Evolutionary conservation across 1,140 invertebrate genomes (phyloP), one percentile per base, ranked within the genome.

Genomic region (Drosophila ficusphila): DNA sequence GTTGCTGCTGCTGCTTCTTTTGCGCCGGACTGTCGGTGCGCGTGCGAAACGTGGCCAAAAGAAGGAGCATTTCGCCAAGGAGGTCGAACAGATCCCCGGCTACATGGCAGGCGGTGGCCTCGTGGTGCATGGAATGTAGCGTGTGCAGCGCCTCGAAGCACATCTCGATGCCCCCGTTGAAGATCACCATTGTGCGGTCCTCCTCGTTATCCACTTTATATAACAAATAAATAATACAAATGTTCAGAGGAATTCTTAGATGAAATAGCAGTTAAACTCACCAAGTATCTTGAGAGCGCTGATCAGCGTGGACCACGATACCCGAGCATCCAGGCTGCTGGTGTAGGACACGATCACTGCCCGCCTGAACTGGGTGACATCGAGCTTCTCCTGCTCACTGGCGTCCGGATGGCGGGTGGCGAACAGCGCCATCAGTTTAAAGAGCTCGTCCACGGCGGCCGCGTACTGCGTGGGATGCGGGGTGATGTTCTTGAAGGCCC

Each of bases 401-500:
- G 94, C 94, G 89, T 97, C 96, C 3, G 94, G 93, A 91, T 96
- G 94, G 65, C 95, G 94, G 4, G 94, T 93, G 2, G 96, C 95
- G 92, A 98, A 96, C 11, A 97, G 91, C 76, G 95, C 94, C 96
- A 98, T 97, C 71, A 98, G 91, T 91, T 96, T 96, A 71, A 98
- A 97, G 36, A 99, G 90, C 92, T 98, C 97, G 64, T 98, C 97
- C 4, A 98, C 97, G 34, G 97, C 97, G 16, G 94, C 94, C 33
- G 96, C 95, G 92, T 99, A 99, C 79, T 98, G 97, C 19, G 96
- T 97, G 12, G 97, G 96, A 93, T 98, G 97, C 11, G 97, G 97
- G 14, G 97, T 97, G 51, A 99, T 98, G 90, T 98, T 98, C 86
- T 98, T 97, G 91, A 98, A 98, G 42, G 97, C 97, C 97, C 97